Evolutionary conservation across 2,113 vertebrate species (phyloP).

Genomic region (Mesembrinibis cayennensis): DNA sequence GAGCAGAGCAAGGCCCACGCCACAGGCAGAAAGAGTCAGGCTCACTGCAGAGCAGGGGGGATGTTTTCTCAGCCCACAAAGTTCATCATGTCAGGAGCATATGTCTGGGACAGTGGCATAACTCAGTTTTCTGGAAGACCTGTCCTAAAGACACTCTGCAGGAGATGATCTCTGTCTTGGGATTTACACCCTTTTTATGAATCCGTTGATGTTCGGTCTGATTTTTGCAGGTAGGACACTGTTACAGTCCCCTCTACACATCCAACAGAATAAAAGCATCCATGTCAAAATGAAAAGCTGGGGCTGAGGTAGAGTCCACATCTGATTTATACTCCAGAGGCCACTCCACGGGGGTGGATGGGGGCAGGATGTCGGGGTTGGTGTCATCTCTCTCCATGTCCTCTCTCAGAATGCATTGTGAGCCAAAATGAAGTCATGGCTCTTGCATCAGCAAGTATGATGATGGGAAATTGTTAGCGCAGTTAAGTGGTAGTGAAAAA

Average conservation of each 20-base stretch:
- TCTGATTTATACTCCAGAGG: background rate
- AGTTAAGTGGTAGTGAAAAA: background rate
- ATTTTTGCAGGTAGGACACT: background rate
- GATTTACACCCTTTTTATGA: background rate
- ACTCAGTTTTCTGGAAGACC: background rate
- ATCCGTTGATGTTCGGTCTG: background rate
- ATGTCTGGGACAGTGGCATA: background rate
- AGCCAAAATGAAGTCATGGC: background rate
- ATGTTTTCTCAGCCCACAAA: background rate
- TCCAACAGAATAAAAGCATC: background rate
- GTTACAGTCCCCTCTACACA: background rate
- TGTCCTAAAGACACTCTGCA: background rate
- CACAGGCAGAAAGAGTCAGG: rapidly evolving
- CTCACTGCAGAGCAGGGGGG: background rate
- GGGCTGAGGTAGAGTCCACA: background rate
- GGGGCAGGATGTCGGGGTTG: background rate
- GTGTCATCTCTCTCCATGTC: background rate
- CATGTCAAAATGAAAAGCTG: background rate
- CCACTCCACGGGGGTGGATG: too few relatives aligned
- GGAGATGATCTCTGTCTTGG: background rate
- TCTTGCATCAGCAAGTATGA: background rate
- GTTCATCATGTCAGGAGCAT: background rate
- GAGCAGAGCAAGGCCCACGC: background rate
- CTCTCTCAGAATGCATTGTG: background rate
- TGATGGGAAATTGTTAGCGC: background rate